Evolutionary conservation across 2,888 invertebrate genomes (phyloP), one percentile per base, ranked within the genome.

Genomic region (Epistrophe grossulariae): DNA sequence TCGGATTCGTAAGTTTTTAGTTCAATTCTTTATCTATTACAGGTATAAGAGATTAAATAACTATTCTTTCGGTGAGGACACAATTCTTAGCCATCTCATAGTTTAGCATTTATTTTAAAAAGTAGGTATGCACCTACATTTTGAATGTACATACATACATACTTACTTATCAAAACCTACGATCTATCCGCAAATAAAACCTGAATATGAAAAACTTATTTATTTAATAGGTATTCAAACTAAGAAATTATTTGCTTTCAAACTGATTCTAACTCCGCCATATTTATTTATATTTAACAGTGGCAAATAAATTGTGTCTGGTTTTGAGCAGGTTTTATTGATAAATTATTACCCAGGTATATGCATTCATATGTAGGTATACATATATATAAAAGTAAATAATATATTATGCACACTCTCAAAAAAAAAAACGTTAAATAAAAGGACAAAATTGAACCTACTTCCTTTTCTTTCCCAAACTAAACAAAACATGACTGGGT

Each of bases 401-500:
- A 59, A 60, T 17, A 48, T 31, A 4, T 3, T 66, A 66, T 66
- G 48, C 17, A 64, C 48, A 57, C 38, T 48, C n/a, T n/a, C n/a
- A 57, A 35, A 64, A 10, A 70, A n/a, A 40, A 60, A 64, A 28
- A 48, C 60, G 31, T 55, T 59, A 80, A 77, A 43, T 74, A 77
- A 72, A 84, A 84, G 84, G 84, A 84, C 84, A 80, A 70, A 68
- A 50, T 60, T 80, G 73, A 28, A 55, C 50, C 50, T 45, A 84
- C 77, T 84, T 84, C 84, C 77, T 80, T 84, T 84, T 80, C 64
- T 60, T 77, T 80, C 70, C 57, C 79, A 70, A 70, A 35, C 79
- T 43, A 52, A 74, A 68, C 50, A 68, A 59, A 52, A 62, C 35
- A 35, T 40, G 73, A 68, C 66, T 68, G 59, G 28, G 13, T 55